Base-by-base conservation (phyloP, 2,888 invertebrate genomes). In the Eugnorisma glareosa region DNA sequence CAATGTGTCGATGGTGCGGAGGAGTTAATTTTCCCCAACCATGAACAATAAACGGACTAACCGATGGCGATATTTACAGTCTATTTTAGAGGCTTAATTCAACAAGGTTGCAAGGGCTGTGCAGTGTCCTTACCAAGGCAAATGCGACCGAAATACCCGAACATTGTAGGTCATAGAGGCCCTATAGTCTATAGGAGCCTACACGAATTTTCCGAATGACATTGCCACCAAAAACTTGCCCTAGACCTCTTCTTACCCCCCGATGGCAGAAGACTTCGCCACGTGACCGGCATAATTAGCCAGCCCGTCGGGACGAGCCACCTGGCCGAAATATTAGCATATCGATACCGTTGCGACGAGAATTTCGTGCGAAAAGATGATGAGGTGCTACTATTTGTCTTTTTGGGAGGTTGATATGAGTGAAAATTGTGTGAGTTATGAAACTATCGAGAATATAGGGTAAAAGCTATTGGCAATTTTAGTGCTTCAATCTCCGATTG, bases 291-390 rank as follows among this genome's bases (percentile, higher is more conserved):
- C 86, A 86, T 78, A 86, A 84, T 84, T 86, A 84, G 78, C 69
- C 61, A 57, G 79, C 51, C 66, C 2, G 84, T 43, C 79, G 43
- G 69, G 67, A 54, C 71, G 79, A 79, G 59, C 48, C 84, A 84
- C 84, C 84, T 84, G 84, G 84, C 73, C 81, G 75, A 86, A 87
- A 67, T 87, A 87, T 84, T 84, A 71, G 87, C 84, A 84, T 84
- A 84, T 31, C 43, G 75, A 80, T 87, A 84, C 84, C 84, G 84
- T 87, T 84, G 81, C 61, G 63, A 54, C 54, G 87, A 31, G 64
- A 71, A 84, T 84, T 84, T 82, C 71, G 66, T 69, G 70, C 4
- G 54, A 45, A 31, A 11, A 37, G 0, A 10, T 21, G 54, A 40
- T 31, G 13, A 28, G 1, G 24, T 21, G 31, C 7, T 80, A 84